These are phyloP conservation scores for Cottus gobio DNA, from an alignment of 2,113 vertebrate genomes.

Conservation along the genomic window DNA sequence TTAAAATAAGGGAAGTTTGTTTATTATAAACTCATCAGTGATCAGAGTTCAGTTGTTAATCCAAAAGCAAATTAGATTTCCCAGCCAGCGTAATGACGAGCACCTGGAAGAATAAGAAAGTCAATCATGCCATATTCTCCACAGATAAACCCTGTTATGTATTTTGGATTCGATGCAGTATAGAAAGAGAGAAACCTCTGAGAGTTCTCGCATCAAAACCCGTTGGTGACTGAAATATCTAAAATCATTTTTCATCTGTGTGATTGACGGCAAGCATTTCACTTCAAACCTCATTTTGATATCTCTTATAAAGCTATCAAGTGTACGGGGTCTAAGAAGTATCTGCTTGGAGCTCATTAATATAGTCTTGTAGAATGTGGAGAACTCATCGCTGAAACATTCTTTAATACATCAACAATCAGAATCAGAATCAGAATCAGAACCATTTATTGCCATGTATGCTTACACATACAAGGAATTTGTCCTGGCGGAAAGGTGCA, in stretches of 20 bases:
- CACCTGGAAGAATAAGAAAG: background rate
- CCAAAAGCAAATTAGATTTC: slow-evolving; percentile 3
- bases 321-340: background rate
- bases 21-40: background rate
- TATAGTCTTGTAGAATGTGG: slow-evolving; percentile 22
- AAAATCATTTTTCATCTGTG: background rate
- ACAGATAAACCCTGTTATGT: background rate
- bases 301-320: slow-evolving; percentile 20
- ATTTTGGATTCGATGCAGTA: background rate
- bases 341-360: slow-evolving; percentile 9
- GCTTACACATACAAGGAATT: no score
- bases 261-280: slow-evolving; percentile 22
- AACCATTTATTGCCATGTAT: no score
- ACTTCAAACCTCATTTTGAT: slow-evolving; percentile 9
- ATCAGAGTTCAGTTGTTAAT: background rate
- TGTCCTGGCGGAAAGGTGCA: no score
- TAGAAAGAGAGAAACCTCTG: background rate
- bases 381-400: slow-evolving; percentile 35
- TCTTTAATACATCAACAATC: slow-evolving; percentile 35
- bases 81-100: background rate
- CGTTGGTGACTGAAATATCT: background rate
- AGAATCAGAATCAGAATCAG: no score
- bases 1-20: background rate
- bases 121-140: background rate
- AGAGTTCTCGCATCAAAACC: slow-evolving; percentile 14